phyloP scores from a whole-genome alignment of 2,797 vertebrate species.

The Platalea minor region DNA sequence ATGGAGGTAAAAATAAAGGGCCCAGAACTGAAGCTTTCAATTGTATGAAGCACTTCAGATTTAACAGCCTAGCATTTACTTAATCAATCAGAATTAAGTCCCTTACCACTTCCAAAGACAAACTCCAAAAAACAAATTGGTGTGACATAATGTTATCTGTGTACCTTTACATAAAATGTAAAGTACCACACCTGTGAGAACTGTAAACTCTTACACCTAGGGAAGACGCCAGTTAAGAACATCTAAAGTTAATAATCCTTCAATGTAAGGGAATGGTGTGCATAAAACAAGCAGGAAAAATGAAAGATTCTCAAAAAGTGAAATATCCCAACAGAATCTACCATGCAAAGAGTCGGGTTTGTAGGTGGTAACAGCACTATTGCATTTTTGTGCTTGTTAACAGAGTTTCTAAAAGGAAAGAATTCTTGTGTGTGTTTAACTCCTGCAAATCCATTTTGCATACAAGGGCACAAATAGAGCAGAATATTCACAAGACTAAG shows the following conservation, averaged over 20 bases:
- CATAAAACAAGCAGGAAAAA: neutral
- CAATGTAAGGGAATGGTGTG: neutral
- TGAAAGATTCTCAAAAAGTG: neutral
- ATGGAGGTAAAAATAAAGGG: neutral
- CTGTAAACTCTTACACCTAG: neutral
- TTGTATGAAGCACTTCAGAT: neutral
- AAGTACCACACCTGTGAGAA: neutral
- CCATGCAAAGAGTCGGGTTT: neutral
- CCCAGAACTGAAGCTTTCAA: neutral
- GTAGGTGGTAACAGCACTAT: neutral
- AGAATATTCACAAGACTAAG: neutral
- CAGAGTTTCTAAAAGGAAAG: neutral
- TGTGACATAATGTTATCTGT: neutral
- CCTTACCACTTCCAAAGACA: neutral
- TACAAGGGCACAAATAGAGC: neutral
- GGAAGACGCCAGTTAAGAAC: neutral
- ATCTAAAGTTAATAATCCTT: neutral
- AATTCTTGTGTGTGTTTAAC: neutral
- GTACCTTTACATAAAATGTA: neutral
- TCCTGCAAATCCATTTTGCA: neutral
- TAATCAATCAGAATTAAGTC: neutral
- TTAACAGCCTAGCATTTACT: neutral
- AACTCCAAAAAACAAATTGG: neutral
- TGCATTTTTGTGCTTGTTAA: neutral
- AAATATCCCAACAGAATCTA: neutral